These are phyloP conservation scores for Apoda limacodes DNA, from an alignment of 2,888 invertebrate genomes.

Conservation along the genomic window DNA sequence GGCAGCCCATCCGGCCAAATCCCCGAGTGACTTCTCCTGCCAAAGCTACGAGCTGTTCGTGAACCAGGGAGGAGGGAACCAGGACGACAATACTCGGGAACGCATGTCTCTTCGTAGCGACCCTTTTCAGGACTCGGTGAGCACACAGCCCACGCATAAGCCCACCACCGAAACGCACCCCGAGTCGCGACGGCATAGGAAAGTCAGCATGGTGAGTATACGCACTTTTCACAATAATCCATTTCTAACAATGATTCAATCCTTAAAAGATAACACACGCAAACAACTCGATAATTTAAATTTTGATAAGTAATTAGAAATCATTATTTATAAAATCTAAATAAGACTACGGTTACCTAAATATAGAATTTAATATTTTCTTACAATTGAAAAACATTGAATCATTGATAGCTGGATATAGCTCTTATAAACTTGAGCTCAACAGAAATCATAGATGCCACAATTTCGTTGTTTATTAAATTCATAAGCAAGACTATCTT, in stretches of 20 bases:
- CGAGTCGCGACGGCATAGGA: constrained; percentile 73
- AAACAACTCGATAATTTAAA: too few species aligned
- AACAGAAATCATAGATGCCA: too few species aligned
- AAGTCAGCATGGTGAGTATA: constrained; percentile 93
- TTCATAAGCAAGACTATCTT: too few species aligned
- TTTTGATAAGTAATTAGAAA: too few species aligned
- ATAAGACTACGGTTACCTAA: too few species aligned
- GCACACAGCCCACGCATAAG: constrained; percentile 78
- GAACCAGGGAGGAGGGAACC: constrained; percentile 88
- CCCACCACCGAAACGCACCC: constrained; percentile 68
- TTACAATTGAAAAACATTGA: too few species aligned
- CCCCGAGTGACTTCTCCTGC: constrained; percentile 92
- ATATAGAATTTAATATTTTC: too few species aligned
- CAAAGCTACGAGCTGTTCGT: constrained; percentile 94
- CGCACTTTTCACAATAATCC: constrained; percentile 30
- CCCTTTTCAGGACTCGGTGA: constrained; percentile 88
- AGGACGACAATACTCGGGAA: constrained; percentile 91
- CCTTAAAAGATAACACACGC: too few species aligned
- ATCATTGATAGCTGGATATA: too few species aligned
- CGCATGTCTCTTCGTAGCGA: constrained; percentile 92
- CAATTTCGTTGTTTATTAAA: too few species aligned
- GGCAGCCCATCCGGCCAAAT: constrained; percentile 81
- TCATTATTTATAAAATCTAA: too few species aligned
- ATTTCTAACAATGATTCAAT: constrained; percentile 50
- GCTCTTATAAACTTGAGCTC: too few species aligned